Evolutionary conservation across 2,113 vertebrate genomes (phyloP).

Genomic region (Indicator indicator): DNA sequence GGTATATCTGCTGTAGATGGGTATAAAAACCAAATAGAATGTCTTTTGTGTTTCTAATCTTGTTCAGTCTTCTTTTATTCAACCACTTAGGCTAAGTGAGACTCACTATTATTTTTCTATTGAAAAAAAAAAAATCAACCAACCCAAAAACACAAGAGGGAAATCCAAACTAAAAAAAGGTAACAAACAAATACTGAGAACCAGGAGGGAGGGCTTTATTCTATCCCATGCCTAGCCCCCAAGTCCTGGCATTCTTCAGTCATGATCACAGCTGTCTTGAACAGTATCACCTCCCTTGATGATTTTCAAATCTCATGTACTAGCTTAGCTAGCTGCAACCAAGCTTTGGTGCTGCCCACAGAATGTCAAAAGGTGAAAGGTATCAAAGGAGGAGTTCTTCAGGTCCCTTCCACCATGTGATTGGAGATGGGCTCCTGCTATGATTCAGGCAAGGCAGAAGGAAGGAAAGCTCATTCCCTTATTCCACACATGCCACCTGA

Average conservation of each 20-base stretch:
- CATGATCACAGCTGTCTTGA: background rate
- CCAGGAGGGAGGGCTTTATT: fast-evolving
- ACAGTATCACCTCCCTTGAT: background rate
- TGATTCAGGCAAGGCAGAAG: background rate
- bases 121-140: background rate
- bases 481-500: background rate
- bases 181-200: background rate
- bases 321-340: background rate
- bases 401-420: background rate
- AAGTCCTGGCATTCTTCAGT: background rate
- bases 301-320: background rate
- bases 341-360: background rate
- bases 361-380: background rate
- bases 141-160: background rate
- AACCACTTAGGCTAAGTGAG: background rate
- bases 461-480: background rate
- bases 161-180: background rate
- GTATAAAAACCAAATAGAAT: background rate
- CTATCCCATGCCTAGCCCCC: background rate
- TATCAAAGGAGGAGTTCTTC: background rate
- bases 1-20: background rate
- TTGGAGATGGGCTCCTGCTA: background rate
- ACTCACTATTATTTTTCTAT: background rate
- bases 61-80: background rate
- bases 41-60: background rate